phyloP scores from a whole-genome alignment of 2,113 vertebrate genomes.

The Brienomyrus brachyistius region DNA sequence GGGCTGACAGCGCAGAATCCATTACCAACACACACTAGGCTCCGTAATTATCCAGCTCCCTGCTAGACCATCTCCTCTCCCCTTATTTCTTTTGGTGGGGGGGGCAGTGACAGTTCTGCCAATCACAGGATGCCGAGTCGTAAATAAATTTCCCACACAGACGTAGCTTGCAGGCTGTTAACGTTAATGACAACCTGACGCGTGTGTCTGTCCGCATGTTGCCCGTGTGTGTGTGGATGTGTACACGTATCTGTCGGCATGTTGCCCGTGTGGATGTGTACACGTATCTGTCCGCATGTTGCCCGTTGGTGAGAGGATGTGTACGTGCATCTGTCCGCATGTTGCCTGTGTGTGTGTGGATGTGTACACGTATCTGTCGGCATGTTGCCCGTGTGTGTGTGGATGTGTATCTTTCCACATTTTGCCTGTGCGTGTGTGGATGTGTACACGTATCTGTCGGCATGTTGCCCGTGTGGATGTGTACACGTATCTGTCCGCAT shows the following conservation, averaged over 20 bases:
- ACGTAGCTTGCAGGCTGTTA: neutral
- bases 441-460: no score
- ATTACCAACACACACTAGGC: constrained; percentile 18
- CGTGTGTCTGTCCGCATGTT: neutral
- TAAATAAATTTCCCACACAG: neutral
- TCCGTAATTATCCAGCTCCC: constrained; percentile 20
- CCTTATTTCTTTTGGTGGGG: neutral
- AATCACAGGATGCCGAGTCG: neutral
- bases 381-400: no score
- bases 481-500: neutral
- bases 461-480: no score
- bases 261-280: no score
- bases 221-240: no score
- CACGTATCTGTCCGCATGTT: no score
- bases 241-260: no score
- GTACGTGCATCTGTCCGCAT: neutral
- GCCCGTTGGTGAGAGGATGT: no score
- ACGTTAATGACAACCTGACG: neutral
- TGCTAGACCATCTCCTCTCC: neutral
- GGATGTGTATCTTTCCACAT: neutral
- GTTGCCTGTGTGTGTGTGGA: no score
- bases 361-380: no score
- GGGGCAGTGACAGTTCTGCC: neutral
- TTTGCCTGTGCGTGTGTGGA: no score
- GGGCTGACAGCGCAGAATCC: constrained; percentile 21